Evolutionary conservation across 2,113 vertebrate species (phyloP).

Genomic region (Sander lucioperca): DNA sequence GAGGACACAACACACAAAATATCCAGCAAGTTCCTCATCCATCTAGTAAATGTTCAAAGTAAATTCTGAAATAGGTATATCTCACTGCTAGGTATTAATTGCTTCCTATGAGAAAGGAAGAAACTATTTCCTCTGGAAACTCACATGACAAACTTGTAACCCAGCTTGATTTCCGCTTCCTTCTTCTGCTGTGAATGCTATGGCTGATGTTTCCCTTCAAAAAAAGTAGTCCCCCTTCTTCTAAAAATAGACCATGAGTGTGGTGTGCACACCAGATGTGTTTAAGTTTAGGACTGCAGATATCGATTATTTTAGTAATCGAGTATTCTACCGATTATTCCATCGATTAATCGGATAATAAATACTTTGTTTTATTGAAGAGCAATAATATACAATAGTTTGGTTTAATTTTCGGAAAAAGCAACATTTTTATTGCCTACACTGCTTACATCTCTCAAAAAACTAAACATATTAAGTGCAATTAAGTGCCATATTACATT

Average conservation of each 20-base stretch:
- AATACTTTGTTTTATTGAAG: too few relatives aligned
- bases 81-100: background rate
- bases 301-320: too few relatives aligned
- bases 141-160: constrained; percentile 13
- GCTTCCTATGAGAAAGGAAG: constrained; percentile 19
- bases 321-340: too few relatives aligned
- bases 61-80: constrained; percentile 25
- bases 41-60: constrained; percentile 28
- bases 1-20: background rate
- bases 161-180: constrained; percentile 48
- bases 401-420: too few relatives aligned
- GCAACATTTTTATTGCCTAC: too few relatives aligned
- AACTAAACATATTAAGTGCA: too few relatives aligned
- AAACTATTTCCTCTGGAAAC: constrained; percentile 59
- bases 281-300: background rate
- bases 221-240: constrained; percentile 1
- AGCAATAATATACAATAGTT: too few relatives aligned
- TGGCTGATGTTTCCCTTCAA: constrained; percentile 37
- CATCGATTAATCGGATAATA: too few relatives aligned
- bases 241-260: constrained; percentile 29
- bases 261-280: constrained; percentile 18
- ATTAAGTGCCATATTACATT: too few relatives aligned
- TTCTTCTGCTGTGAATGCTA: constrained; percentile 33
- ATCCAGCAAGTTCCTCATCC: constrained; percentile 41
- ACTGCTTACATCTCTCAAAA: too few relatives aligned